These are phyloP conservation scores for Calameuta idolon DNA, from an alignment of 2,888 invertebrate genomes.

Conservation along the genomic window DNA sequence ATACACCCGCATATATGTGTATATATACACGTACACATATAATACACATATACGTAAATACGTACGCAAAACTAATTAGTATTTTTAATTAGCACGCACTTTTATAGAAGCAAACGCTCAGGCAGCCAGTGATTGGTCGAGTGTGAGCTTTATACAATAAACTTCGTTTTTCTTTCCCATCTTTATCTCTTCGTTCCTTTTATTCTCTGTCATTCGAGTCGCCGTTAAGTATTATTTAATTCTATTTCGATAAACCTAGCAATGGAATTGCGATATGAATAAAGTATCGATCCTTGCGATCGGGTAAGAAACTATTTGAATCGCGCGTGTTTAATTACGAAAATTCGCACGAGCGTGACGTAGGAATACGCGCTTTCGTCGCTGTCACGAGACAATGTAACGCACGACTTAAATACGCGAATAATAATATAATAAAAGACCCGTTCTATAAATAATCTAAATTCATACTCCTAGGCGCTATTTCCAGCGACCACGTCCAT, in stretches of 20 bases:
- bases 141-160: constrained; percentile 51
- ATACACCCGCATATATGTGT: neutral
- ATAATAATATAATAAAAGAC: constrained; percentile 26
- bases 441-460: constrained; percentile 4
- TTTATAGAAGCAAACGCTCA: constrained; percentile 57
- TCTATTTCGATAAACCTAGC: neutral
- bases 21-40: neutral
- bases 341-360: neutral
- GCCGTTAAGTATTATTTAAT: constrained; percentile 20
- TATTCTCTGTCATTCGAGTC: neutral
- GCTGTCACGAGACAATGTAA: constrained; percentile 24
- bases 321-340: too few relatives aligned
- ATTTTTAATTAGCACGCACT: constrained; percentile 31
- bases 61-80: neutral
- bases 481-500: neutral
- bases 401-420: constrained; percentile 35
- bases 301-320: constrained; percentile 32
- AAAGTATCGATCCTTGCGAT: constrained; percentile 36
- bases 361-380: neutral
- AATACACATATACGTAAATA: neutral
- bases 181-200: constrained; percentile 12
- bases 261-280: constrained; percentile 52
- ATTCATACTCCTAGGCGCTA: neutral
- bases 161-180: constrained; percentile 7
- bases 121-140: constrained; percentile 66